phyloP scores from a whole-genome alignment of 2,888 invertebrate genomes.

The Portevinia maculata region DNA sequence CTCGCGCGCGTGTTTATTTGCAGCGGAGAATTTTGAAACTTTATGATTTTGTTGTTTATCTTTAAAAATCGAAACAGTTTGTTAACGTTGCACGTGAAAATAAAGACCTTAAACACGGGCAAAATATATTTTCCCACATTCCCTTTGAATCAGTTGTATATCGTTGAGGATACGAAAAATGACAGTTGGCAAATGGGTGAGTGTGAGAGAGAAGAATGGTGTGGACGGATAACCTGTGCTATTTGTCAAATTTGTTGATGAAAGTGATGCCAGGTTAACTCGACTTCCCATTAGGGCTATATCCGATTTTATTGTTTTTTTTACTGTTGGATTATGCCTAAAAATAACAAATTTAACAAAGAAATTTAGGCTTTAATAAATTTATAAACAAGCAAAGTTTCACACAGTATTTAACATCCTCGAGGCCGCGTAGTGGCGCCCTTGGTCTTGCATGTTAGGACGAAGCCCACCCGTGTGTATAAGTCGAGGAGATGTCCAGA shows the following conservation, averaged over 20 bases:
- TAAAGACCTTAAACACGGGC: constrained; percentile 20
- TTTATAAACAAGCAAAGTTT: too few relatives aligned
- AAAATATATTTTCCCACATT: constrained; percentile 48
- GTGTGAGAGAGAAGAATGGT: constrained; percentile 24
- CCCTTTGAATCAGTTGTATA: constrained; percentile 36
- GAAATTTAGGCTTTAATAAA: too few relatives aligned
- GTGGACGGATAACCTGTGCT: background rate
- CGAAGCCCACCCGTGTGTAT: too few relatives aligned
- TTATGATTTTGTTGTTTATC: background rate
- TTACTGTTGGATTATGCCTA: too few relatives aligned
- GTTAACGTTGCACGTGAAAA: constrained; percentile 28
- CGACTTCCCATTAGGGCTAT: too few relatives aligned
- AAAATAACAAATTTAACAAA: too few relatives aligned
- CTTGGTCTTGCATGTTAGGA: too few relatives aligned
- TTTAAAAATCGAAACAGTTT: background rate
- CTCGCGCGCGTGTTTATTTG: background rate
- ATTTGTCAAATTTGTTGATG: constrained; percentile 2
- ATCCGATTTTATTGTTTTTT: too few relatives aligned
- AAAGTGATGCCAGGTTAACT: constrained; percentile 26
- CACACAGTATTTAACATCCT: too few relatives aligned
- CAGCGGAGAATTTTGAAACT: background rate
- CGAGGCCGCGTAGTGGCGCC: too few relatives aligned
- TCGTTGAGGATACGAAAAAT: constrained; percentile 62
- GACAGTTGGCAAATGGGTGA: constrained; percentile 59
- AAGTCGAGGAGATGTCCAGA: too few relatives aligned